Base-by-base conservation (phyloP, 2,113 vertebrate genomes). In the Amblyopsis rosae region DNA sequence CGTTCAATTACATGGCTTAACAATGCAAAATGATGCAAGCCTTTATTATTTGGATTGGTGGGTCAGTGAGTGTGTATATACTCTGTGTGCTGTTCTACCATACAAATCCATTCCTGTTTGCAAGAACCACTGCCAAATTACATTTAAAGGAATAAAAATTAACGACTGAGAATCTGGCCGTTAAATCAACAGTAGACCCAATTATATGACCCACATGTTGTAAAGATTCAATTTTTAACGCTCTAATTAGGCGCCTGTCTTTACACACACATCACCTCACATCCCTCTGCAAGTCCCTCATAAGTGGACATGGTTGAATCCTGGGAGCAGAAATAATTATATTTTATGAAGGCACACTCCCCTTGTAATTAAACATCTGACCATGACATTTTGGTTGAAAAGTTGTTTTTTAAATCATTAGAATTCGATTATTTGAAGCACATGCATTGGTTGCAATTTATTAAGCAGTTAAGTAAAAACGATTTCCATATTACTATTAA, bases 1-100 rank as follows among this genome's bases (percentile, higher is more conserved):
- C 93, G 89, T 96, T 96, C 96, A 99, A 98, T 99, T 99, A 99
- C 90, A 91, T 93, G 94, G 93, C 95, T 97, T 99, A 98, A 98
- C 96, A 96, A 96, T 93, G 95, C 96, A 96, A 96, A 96, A 96
- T 92, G 95, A 97, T 98, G 96, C 91, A 92, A 90, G 94, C 94
- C 95, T 96, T 41, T 95, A 94, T 96, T 96, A 95, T 95, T 96
- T 95, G 95, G 94, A 95, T 90, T 90, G 92, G 92, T 82, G 90
- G 92, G 94, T 94, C 91, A 88, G 80, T 91, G 26, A 26, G 90
- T 95, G n/a, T 57, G 16, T 57, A 10, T 11, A 19, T 57, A 17
- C 55, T 57, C 89, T 92, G 35, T 41, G 90, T 91, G 93, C 89
- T 91, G 93, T 93, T 41, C 35, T 5, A 41, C 35, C 35, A 41